Conservation (phyloP, 1,140 invertebrate genomes). For the Drosophila simulans region DNA sequence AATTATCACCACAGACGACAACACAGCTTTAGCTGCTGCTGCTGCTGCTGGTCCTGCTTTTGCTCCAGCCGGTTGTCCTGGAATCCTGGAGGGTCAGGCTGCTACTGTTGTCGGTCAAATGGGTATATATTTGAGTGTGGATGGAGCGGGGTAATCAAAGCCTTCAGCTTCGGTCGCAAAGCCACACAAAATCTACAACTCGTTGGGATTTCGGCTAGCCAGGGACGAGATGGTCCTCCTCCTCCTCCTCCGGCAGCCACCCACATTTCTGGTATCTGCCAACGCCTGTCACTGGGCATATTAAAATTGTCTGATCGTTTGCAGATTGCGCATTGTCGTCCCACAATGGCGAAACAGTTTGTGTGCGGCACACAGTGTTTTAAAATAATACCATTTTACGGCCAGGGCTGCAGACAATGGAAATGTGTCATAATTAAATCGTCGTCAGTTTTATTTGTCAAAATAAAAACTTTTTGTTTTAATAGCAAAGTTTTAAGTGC, state of each 20-base stretch:
- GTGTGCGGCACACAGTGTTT: slow-evolving; percentile 42
- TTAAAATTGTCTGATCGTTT: slow-evolving; percentile 77
- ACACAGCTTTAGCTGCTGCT: slow-evolving; percentile 49
- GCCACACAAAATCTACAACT: slow-evolving; percentile 53
- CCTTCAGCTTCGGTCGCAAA: slow-evolving; percentile 30
- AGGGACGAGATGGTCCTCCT: too few species aligned
- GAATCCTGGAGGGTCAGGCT: slow-evolving; percentile 31
- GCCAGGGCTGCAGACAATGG: slow-evolving; percentile 28
- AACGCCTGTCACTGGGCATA: slow-evolving; percentile 69
- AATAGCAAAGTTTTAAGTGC: slow-evolving; percentile 56
- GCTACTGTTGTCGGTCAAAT: slow-evolving; percentile 62
- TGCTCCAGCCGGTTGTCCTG: slow-evolving; percentile 5
- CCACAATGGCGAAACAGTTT: slow-evolving; percentile 43
- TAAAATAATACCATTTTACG: slow-evolving; percentile 70
- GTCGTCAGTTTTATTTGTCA: slow-evolving; percentile 72
- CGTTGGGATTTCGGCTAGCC: slow-evolving; percentile 43
- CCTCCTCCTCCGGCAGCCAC: not conserved
- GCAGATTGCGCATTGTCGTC: slow-evolving; percentile 61
- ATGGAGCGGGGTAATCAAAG: slow-evolving; percentile 13
- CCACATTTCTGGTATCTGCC: slow-evolving; percentile 41
- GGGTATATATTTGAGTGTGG: slow-evolving; percentile 13
- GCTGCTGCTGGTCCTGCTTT: slow-evolving; percentile 4
- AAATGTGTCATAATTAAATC: slow-evolving; percentile 73
- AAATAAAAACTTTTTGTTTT: slow-evolving; percentile 58
- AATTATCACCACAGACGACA: slow-evolving; percentile 78